Conservation (phyloP, 1,140 invertebrate species). For the Fopius arisanus region DNA sequence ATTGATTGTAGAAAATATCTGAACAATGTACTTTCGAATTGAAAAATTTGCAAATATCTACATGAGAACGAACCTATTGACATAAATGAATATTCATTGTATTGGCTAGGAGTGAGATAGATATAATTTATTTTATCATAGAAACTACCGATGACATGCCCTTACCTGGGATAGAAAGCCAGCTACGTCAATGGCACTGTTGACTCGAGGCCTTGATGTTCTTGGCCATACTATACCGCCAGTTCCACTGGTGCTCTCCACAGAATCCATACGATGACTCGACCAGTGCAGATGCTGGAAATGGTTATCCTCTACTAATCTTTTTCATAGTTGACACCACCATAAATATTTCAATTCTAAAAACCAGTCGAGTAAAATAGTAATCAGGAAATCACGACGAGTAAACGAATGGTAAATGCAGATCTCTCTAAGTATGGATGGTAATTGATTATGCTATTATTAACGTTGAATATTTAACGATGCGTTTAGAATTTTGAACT, state of each 20-base stretch:
- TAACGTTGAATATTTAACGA: no score
- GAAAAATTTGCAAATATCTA: no score
- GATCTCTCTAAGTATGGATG: no score
- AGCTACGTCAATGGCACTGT: conserved; percentile 79
- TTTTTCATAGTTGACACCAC: neutral
- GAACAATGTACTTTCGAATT: no score
- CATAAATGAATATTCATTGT: no score
- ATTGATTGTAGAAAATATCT: no score
- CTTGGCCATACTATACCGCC: conserved; percentile 64
- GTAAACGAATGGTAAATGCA: no score
- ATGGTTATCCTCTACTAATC: conserved; percentile 23
- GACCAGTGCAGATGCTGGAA: conserved; percentile 78
- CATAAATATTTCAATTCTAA: neutral
- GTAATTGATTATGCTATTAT: no score
- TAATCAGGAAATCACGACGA: no score
- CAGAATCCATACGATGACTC: conserved; percentile 67
- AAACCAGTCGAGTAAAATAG: neutral
- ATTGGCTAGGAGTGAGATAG: no score
- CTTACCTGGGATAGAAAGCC: conserved; percentile 77
- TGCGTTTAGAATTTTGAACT: no score
- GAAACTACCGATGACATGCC: conserved; percentile 14
- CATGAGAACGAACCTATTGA: no score
- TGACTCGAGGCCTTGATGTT: conserved; percentile 74
- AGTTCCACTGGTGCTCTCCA: conserved; percentile 68
- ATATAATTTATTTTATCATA: neutral